phyloP scores from a whole-genome alignment of 2,888 invertebrate species.

The Dryadula phaetusa region DNA sequence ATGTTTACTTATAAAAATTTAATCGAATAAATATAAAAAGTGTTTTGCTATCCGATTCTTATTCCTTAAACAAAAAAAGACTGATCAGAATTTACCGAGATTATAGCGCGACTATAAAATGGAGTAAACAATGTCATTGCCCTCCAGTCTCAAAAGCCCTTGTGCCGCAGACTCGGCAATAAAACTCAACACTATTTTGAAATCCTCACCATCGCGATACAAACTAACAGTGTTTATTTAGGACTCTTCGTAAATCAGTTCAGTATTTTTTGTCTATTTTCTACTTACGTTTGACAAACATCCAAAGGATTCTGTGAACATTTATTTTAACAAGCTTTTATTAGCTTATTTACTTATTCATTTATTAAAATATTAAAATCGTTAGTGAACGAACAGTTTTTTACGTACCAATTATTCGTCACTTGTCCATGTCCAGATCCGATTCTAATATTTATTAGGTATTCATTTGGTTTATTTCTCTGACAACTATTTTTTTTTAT shows the following conservation, averaged over 20 bases:
- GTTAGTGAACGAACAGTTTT: no score
- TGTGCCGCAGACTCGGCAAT: slow-evolving; percentile 25
- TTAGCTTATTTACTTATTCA: not conserved
- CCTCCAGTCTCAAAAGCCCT: slow-evolving; percentile 24
- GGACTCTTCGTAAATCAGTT: slow-evolving; percentile 45
- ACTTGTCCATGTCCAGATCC: no score
- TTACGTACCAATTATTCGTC: no score
- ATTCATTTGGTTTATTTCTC: no score
- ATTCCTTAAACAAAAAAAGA: not conserved
- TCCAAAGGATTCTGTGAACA: not conserved
- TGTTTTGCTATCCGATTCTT: not conserved
- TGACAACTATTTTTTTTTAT: no score
- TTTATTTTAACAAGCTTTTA: not conserved
- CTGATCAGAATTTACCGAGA: not conserved
- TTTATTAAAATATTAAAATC: not conserved
- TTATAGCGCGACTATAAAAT: slow-evolving; percentile 9
- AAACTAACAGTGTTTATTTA: slow-evolving; percentile 46
- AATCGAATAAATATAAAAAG: not conserved
- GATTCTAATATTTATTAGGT: no score
- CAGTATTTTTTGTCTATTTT: slow-evolving; percentile 48
- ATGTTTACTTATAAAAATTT: no score
- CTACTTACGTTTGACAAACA: slow-evolving; percentile 42
- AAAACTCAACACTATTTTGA: slow-evolving; percentile 39
- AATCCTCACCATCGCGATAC: slow-evolving; percentile 31
- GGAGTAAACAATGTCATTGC: slow-evolving; percentile 29